Evolutionary conservation across 2,113 vertebrate genomes (phyloP).

Genomic region (Chaetura pelagica): DNA sequence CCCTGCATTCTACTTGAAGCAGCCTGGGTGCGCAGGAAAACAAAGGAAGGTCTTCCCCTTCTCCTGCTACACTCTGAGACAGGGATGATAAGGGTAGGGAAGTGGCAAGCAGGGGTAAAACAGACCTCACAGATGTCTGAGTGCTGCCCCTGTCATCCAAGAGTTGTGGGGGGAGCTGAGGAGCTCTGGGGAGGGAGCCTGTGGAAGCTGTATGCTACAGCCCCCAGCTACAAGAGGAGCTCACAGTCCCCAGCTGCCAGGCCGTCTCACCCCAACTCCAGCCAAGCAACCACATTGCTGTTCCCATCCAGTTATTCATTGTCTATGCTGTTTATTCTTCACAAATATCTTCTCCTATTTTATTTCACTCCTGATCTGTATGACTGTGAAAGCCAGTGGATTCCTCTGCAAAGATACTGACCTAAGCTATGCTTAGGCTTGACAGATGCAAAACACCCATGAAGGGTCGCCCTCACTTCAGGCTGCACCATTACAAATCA

Average conservation of each 20-base stretch:
- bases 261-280: neutral
- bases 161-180: accelerated
- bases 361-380: neutral
- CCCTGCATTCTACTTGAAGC: neutral
- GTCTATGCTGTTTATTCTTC: neutral
- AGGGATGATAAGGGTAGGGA: neutral
- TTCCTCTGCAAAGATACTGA: neutral
- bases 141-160: neutral
- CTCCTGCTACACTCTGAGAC: accelerated
- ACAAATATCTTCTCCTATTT: neutral
- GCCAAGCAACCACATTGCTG: neutral
- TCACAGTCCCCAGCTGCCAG: neutral
- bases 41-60: neutral
- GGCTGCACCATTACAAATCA: neutral
- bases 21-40: neutral
- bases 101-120: neutral
- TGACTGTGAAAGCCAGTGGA: neutral
- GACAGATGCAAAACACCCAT: neutral
- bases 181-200: neutral
- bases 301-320: neutral
- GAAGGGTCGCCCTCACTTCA: neutral
- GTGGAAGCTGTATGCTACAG: neutral
- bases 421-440: neutral
- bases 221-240: neutral
- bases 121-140: neutral